Conservation (phyloP, 2,113 vertebrate genomes). For the Amblyornis subalaris region DNA sequence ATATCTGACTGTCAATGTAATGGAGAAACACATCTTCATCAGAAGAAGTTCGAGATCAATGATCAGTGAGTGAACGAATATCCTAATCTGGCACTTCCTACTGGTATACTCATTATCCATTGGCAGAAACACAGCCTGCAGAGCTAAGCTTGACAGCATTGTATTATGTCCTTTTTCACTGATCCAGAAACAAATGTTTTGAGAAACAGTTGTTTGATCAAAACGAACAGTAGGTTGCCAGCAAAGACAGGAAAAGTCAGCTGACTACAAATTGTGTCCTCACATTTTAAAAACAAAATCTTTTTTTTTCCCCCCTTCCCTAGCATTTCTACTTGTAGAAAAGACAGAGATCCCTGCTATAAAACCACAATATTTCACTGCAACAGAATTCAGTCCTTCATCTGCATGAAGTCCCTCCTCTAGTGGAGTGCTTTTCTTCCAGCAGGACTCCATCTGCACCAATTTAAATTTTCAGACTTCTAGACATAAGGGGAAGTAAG, state of each 20-base stretch:
- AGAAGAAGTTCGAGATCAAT: not conserved
- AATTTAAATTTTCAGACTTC: constrained; percentile 18
- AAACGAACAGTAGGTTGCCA: not conserved
- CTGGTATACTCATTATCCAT: not conserved
- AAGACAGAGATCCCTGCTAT: not conserved
- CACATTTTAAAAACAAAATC: not conserved
- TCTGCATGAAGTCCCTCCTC: not conserved
- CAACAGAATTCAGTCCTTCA: not conserved
- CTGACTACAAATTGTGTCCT: not conserved
- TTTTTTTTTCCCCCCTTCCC: not conserved
- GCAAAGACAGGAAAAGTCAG: not conserved
- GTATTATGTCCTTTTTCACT: not conserved
- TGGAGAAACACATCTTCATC: not conserved
- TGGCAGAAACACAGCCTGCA: not conserved
- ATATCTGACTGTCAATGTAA: fast-evolving
- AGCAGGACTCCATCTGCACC: not conserved
- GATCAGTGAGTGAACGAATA: not conserved
- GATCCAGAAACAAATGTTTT: not conserved
- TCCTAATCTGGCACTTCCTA: not conserved
- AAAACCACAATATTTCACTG: not conserved
- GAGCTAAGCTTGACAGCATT: not conserved
- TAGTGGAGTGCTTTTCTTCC: not conserved
- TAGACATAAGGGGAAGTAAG: not conserved
- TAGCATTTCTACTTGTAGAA: not conserved
- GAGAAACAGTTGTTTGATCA: not conserved